These are phyloP conservation scores for Circaetus gallicus DNA, from an alignment of 2,113 vertebrate species.

Conservation along the genomic window DNA sequence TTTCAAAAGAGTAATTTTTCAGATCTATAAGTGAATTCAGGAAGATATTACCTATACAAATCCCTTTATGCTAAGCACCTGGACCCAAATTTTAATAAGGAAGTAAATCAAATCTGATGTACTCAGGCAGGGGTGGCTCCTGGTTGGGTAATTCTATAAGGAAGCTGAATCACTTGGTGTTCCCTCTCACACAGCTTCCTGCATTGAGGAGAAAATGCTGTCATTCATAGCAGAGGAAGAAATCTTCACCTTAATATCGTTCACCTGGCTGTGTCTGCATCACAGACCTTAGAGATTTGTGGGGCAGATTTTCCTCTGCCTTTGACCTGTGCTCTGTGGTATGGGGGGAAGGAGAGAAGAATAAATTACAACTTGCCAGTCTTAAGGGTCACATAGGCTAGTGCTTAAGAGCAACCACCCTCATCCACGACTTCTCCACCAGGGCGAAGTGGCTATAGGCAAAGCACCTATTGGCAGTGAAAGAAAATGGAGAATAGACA, in stretches of 20 bases:
- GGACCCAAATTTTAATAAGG: background rate
- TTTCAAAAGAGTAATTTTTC: background rate
- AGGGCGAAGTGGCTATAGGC: background rate
- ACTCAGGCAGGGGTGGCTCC: background rate
- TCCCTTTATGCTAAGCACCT: background rate
- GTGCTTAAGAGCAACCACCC: background rate
- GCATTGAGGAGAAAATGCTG: background rate
- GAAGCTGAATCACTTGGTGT: accelerated
- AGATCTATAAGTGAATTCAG: background rate
- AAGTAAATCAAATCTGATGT: background rate
- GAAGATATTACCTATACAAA: background rate
- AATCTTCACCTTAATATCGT: background rate
- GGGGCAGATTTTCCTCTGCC: background rate
- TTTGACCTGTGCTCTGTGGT: background rate
- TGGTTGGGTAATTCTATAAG: background rate
- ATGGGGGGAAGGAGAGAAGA: background rate
- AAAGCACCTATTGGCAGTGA: background rate
- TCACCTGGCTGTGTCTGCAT: background rate
- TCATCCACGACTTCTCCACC: background rate
- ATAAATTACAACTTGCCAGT: background rate
- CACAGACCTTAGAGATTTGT: background rate
- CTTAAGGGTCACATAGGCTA: background rate
- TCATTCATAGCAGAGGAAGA: background rate
- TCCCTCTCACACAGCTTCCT: background rate
- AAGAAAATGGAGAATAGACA: background rate